These are phyloP conservation scores for Artibeus lituratus DNA, from an alignment of 2,797 vertebrate species.

Conservation along the genomic window DNA sequence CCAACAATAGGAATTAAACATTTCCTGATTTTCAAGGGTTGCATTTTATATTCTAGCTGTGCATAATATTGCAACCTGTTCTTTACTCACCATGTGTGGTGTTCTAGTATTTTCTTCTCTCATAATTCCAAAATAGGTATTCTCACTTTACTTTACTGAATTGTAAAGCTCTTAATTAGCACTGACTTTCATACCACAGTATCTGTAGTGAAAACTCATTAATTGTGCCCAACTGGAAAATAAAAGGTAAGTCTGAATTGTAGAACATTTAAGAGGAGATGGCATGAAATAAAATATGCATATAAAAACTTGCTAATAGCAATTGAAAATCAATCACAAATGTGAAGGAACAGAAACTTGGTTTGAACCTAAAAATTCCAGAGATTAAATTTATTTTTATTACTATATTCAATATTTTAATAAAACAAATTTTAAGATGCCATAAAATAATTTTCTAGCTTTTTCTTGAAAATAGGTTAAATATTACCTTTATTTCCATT, in stretches of 20 bases:
- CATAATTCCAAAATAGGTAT: not conserved
- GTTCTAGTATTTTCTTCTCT: not conserved
- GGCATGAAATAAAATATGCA: not conserved
- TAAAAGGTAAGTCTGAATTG: slow-evolving; percentile 10
- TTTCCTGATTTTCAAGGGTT: not conserved
- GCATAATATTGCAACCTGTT: not conserved
- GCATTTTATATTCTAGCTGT: not conserved
- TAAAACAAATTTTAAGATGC: not conserved
- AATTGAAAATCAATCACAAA: not conserved
- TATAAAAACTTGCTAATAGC: not conserved
- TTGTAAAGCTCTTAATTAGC: not conserved
- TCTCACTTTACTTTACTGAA: not conserved
- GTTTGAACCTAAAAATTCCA: not conserved
- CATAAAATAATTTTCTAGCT: not conserved
- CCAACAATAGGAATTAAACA: not conserved
- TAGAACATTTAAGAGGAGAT: slow-evolving; percentile 9
- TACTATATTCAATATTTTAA: not conserved
- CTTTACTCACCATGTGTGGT: not conserved
- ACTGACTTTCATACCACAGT: not conserved
- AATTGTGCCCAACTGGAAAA: not conserved
- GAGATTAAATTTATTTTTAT: not conserved
- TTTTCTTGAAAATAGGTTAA: not conserved
- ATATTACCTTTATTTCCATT: not conserved
- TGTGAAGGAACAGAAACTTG: not conserved
- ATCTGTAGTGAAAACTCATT: not conserved